Conservation (phyloP, 2,888 invertebrate genomes). For the Steinernema carpocapsae region DNA sequence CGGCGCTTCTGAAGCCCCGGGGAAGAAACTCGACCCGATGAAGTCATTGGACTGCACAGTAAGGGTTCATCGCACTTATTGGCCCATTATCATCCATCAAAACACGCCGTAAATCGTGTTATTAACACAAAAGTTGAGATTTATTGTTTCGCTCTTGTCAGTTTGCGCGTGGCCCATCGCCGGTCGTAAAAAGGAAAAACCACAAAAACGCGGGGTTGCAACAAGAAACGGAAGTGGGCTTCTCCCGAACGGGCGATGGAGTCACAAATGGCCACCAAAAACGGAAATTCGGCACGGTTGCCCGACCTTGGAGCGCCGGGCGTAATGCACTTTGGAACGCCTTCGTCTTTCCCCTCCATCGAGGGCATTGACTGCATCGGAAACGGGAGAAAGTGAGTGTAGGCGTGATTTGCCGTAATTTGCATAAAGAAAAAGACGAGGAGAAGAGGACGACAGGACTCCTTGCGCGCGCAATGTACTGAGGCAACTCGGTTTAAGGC, state of each 20-base stretch:
- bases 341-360: not conserved
- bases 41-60: not conserved
- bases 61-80: not conserved
- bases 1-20: not conserved
- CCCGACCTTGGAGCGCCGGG: constrained; percentile 1
- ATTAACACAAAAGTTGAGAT: constrained; percentile 31
- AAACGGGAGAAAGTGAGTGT: not conserved
- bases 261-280: constrained; percentile 6
- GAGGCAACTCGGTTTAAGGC: not conserved
- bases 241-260: not conserved
- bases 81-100: constrained; percentile 30
- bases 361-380: too few species aligned
- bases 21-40: not conserved
- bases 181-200: constrained; percentile 4
- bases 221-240: constrained; percentile 2
- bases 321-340: constrained; percentile 11
- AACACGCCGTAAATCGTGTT: constrained; percentile 34
- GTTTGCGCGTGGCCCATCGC: not conserved
- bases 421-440: constrained; percentile 27
- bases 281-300: constrained; percentile 31
- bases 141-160: constrained; percentile 1
- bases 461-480: not conserved
- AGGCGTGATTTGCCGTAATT: constrained; percentile 30
- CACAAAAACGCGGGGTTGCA: not conserved
- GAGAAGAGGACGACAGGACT: not conserved